phyloP scores from a whole-genome alignment of 2,888 invertebrate species.

The Tenthredo mesomela region DNA sequence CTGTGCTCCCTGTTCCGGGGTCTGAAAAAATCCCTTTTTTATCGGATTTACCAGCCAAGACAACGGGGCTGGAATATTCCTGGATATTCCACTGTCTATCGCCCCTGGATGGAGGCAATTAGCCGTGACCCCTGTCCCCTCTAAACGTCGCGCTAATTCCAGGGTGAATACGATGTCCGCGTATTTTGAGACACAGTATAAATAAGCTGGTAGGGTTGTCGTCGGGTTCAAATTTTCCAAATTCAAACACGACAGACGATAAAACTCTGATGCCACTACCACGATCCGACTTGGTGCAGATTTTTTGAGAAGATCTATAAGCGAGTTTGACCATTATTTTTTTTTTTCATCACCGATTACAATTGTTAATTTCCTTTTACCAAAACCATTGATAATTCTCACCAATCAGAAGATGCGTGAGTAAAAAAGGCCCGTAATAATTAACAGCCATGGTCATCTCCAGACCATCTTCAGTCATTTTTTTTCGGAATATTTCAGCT shows the following conservation, averaged over 20 bases:
- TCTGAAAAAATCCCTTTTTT: constrained; percentile 87
- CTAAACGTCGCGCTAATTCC: constrained; percentile 87
- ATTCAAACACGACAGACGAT: constrained; percentile 86
- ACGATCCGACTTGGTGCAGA: constrained; percentile 88
- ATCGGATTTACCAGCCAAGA: constrained; percentile 85
- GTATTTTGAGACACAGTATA: constrained; percentile 92
- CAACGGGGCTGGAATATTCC: constrained; percentile 87
- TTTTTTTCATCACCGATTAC: not conserved
- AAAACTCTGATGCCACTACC: constrained; percentile 90
- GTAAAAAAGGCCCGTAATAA: constrained; percentile 95
- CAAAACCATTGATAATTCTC: constrained; percentile 57
- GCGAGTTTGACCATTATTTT: not conserved
- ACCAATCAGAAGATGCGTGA: constrained; percentile 93
- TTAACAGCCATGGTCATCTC: constrained; percentile 96
- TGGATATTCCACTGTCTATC: constrained; percentile 92
- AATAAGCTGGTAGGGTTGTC: constrained; percentile 82
- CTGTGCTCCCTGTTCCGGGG: constrained; percentile 88
- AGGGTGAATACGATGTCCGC: constrained; percentile 90
- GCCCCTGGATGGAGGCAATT: constrained; percentile 94
- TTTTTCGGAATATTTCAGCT: constrained; percentile 85
- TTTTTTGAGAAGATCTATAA: constrained; percentile 85
- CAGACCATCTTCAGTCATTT: constrained; percentile 88
- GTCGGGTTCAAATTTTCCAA: constrained; percentile 89
- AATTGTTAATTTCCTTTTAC: not conserved
- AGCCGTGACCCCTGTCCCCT: constrained; percentile 89